Evolutionary conservation across 1,140 invertebrate species (phyloP), one percentile per base, ranked within the genome.

Genomic region (Meloidogyne chitwoodi): DNA sequence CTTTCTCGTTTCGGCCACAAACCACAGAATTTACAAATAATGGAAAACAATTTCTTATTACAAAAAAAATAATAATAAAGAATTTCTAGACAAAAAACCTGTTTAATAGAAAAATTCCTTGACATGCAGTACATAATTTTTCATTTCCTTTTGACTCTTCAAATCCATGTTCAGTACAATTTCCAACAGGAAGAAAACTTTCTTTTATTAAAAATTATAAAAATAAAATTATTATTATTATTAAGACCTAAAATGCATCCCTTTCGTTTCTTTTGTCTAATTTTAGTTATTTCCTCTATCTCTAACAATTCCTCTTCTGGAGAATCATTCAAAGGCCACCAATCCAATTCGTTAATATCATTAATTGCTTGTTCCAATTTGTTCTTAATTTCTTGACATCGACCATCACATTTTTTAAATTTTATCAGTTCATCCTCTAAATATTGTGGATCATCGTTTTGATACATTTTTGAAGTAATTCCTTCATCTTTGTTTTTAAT

Each of bases 111-210:
- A 41, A 71, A 71, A 71, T 74, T 10, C 72, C 74, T 68, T 75
- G 74, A 38, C 74, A 75, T 12, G 74, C 74, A n/a, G 74, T 75
- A 56, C 74, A 75, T 24, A 75, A 31, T 22, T 75, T 75, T 38
- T 68, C 64, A 61, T 41, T 38, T 14, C 74, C 74, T 14, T 56
- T 8, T 14, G 66, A 8, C 27, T 75, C 74, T 11, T 75, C 74
- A 38, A 65, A 63, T 48, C 74, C 74, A 68, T 75, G 56, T 24
- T 66, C 29, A 2, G 74, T 75, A 61, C 74, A 75, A 27, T 75
- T 75, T 16, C 74, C 74, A 27, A 75, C 68, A 22, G 74, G 66
- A 41, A 75, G 34, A 56, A 75, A 75, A 6, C 24, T 38, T 71
- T 75, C 74, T 75, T 19, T 41, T 27, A 68, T 0, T 26, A 31